Evolutionary conservation across 2,797 vertebrate species (phyloP), one percentile per base, ranked within the genome.

Genomic region (Buphagus erythrorhynchus): DNA sequence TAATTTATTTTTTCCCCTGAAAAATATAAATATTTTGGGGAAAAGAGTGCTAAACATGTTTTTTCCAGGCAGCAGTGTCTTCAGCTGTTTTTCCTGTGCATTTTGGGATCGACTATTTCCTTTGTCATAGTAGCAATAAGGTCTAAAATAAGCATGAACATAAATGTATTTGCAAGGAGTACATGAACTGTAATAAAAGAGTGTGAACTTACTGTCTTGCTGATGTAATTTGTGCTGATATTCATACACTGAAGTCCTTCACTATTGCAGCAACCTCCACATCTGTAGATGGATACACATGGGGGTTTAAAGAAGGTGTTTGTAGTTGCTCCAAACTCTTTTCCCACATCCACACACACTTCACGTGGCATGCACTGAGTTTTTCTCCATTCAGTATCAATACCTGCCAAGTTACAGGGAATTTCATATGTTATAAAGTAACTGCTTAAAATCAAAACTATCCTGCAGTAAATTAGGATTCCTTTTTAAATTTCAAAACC

Each of bases 241-340:
- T 99, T 99, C 98, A 98, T 98, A 96, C 99, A 99, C 92, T 99
- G 99, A 93, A 98, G 98, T 95, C 99, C 99, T 98, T 99, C 99
- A 35, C 99, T 99, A 98, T 99, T 99, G 98, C 99, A 99, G 98
- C 99, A 99, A 95, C 99, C 99, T 97, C 99, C 99, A 99, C 99
- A 99, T 99, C 99, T 99, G 99, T 99, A 99, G 98, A 99, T 98
- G 98, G 99, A 99, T 98, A 99, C 99, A 99, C 99, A 99, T 96
- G 99, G 99, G 86, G 99, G 99, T 99, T 99, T 99, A 98, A 99
- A 99, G 99, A 99, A 99, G 98, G 99, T 99, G 99, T 99, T 99
- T 98, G 99, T 99, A 95, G 99, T 98, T 96, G 99, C 99, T 98
- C 99, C 99, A 98, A 99, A 99, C 98, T 99, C 99, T 98, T 99